Base-by-base conservation (phyloP, 2,113 vertebrate genomes). In the Nycticebus coucang region DNA sequence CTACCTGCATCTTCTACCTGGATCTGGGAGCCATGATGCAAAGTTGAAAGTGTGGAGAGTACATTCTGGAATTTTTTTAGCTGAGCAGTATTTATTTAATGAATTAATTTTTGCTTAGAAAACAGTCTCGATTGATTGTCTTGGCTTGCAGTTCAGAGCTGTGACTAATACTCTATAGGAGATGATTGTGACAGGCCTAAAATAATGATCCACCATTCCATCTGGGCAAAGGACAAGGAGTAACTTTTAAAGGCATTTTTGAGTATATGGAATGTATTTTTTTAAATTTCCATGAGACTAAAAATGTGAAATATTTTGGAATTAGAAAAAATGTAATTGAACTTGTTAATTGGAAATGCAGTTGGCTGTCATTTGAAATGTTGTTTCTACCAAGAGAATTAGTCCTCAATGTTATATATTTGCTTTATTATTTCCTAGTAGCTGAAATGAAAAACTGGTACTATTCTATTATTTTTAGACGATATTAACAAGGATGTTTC, bases 311-410 rank as follows among this genome's bases (percentile, higher is more conserved):
- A 0, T 22, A n/a, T 95, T 88, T 72, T 87, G 92, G 64, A 95
- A 78, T 79, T 95, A 75, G 28, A 78, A 91, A 91, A 77, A 91
- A 87, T 37, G 4, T 50, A 82, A 68, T 72, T 14, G 53, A 77
- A 13, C 12, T 93, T 96, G 22, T 80, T 90, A 93, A 94, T 82
- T 93, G 77, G 37, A 64, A 89, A 4, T 94, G 37, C 80, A 96
- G 80, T 95, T 94, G 97, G 0, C 28, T 91, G 9, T 79, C 78
- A 68, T 30, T 81, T 1, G 0, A 71, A 75, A 21, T 87, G 78
- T 15, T 59, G 4, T 30, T 81, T 95, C 88, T 86, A 37, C 28
- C 74, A 13, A 71, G 60, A 95, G 75, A 96, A 55, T 66, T 37
- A 86, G 1, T 11, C 1, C 57, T 87, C 55, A 33, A n/a, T 19